Conservation (phyloP, 35 echinoderm and acorn worm species). For the Strongylocentrotus purpuratus region DNA sequence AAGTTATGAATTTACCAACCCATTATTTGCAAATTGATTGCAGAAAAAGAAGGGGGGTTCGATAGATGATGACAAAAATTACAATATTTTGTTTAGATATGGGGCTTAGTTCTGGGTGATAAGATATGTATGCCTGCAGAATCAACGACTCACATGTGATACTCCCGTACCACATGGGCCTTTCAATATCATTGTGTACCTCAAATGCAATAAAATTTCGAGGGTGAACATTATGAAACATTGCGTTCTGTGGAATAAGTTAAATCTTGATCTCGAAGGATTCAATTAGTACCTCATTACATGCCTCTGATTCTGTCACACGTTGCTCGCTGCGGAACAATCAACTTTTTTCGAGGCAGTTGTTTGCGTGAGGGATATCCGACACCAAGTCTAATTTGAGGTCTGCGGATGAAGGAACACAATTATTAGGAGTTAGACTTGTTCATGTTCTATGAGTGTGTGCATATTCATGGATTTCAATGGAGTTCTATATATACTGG, state of each 20-base stretch:
- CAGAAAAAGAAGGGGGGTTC: not conserved
- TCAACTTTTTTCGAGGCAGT: not conserved
- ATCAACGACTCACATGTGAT: not conserved
- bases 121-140: not conserved
- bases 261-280: not conserved
- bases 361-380: not conserved
- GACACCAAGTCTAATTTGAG: not conserved
- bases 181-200: not conserved
- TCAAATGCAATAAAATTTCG: not conserved
- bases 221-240: not conserved
- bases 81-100: not conserved
- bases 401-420: not conserved
- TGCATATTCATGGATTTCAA: not conserved
- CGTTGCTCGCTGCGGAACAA: not conserved
- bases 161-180: not conserved
- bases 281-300: conserved; percentile 3
- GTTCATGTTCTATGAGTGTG: not conserved
- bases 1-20: not conserved
- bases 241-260: not conserved
- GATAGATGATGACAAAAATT: not conserved
- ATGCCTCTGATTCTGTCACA: not conserved
- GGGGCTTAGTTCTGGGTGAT: not conserved
- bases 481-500: not conserved
- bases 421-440: not conserved
- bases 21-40: not conserved